Percentiles rank a stretch among this genome's conserved stretches.
These are phyloP conservation scores for Saturnia pavonia DNA, from an alignment of 2,888 invertebrate genomes.

Conservation along the genomic window DNA sequence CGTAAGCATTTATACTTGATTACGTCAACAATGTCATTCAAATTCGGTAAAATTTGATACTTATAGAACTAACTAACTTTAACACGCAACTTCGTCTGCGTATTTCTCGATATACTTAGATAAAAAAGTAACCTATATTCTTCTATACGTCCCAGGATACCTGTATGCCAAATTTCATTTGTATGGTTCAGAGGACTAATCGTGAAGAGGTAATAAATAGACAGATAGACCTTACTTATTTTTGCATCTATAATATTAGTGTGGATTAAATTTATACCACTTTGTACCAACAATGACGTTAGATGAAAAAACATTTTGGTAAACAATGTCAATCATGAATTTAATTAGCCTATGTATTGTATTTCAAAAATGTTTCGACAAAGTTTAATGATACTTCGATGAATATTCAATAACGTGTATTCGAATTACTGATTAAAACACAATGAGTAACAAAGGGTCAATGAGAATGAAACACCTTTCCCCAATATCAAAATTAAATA, in stretches of 20 bases:
- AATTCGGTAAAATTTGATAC: background rate
- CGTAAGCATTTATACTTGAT: background rate
- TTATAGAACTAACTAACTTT: no score
- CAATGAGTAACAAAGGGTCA: slow-evolving; percentile 50
- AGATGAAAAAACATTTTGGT: slow-evolving; percentile 27
- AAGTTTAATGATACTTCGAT: slow-evolving; percentile 46
- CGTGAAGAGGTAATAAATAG: no score
- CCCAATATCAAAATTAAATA: slow-evolving; percentile 24
- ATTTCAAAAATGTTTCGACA: slow-evolving; percentile 37
- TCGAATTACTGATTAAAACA: slow-evolving; percentile 57
- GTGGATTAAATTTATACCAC: background rate
- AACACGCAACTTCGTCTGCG: no score
- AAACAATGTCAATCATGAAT: slow-evolving; percentile 34
- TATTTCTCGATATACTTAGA: no score
- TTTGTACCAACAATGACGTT: slow-evolving; percentile 29
- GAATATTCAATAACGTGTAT: slow-evolving; percentile 50
- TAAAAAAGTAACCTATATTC: no score
- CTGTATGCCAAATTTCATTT: no score
- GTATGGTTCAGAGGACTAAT: no score
- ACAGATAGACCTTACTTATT: no score
- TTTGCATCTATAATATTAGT: no score
- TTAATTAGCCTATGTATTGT: slow-evolving; percentile 40
- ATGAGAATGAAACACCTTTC: slow-evolving; percentile 37
- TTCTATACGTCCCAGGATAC: no score
- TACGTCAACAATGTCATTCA: background rate